Evolutionary conservation across 2,797 vertebrate species (phyloP).

Genomic region (Xenops minutus): DNA sequence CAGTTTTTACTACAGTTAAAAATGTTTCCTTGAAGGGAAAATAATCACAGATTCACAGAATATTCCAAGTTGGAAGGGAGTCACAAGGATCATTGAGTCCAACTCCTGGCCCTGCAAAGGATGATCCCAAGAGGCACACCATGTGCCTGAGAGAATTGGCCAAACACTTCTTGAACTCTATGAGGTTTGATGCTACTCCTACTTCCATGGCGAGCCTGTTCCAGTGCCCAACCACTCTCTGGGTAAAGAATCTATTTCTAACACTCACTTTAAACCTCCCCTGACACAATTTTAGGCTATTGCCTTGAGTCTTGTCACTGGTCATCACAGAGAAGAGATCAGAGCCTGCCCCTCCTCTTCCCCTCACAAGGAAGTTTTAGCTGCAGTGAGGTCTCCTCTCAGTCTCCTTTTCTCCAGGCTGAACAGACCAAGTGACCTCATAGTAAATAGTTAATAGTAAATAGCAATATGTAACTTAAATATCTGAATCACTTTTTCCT

Average conservation of each 20-base stretch:
- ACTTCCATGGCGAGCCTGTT: not conserved
- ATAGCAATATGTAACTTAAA: not conserved
- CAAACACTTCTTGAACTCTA: not conserved
- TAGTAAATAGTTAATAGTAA: not conserved
- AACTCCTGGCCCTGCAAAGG: not conserved
- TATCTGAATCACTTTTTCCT: not conserved
- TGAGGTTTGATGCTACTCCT: not conserved
- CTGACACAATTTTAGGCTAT: no score
- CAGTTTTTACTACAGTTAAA: not conserved
- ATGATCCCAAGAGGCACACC: not conserved
- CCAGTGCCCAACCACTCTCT: accelerated
- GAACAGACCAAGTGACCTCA: not conserved
- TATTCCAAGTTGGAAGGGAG: not conserved
- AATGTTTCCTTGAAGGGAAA: not conserved
- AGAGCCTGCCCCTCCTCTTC: not conserved
- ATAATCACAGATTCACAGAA: not conserved
- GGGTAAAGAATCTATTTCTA: accelerated
- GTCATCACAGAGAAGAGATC: no score
- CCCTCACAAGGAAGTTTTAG: not conserved
- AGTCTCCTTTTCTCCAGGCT: not conserved
- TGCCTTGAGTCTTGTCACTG: not conserved
- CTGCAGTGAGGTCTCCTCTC: no score
- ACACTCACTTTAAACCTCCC: not conserved
- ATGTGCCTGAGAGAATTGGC: not conserved
- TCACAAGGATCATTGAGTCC: not conserved